Evolutionary conservation across 2,113 vertebrate genomes (phyloP).

Genomic region (Lepisosteus osseus): DNA sequence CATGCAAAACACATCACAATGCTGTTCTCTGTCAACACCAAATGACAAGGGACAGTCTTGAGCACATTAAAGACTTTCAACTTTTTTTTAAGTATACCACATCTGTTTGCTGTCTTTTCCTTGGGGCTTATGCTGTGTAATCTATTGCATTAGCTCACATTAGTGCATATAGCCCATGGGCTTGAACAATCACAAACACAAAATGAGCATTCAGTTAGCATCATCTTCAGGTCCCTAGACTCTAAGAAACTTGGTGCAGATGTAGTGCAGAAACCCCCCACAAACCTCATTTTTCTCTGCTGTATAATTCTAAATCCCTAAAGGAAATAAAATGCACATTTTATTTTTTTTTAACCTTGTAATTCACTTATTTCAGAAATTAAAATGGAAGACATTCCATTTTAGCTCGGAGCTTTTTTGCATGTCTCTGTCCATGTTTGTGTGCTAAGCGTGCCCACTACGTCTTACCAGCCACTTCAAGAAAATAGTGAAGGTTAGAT

Average conservation of each 20-base stretch:
- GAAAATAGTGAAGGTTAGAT: no score
- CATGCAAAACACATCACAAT: constrained; percentile 41
- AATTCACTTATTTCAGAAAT: no score
- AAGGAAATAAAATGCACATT: neutral
- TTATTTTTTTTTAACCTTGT: no score
- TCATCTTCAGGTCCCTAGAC: constrained; percentile 63
- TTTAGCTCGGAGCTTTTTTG: no score
- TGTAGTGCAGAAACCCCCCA: constrained; percentile 29
- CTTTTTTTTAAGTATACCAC: constrained; percentile 61
- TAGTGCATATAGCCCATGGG: constrained; percentile 78
- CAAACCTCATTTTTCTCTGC: constrained; percentile 40
- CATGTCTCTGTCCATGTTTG: no score
- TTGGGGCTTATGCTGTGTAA: constrained; percentile 71
- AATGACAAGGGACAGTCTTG: constrained; percentile 56
- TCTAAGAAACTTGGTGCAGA: constrained; percentile 48
- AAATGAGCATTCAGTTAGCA: constrained; percentile 78
- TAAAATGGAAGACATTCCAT: no score
- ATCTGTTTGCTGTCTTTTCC: constrained; percentile 76
- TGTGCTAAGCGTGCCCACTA: no score
- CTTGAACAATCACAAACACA: constrained; percentile 72
- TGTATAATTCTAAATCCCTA: constrained; percentile 26
- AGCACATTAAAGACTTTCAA: constrained; percentile 59
- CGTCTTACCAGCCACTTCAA: no score
- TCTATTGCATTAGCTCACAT: constrained; percentile 84
- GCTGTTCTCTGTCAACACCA: constrained; percentile 42